Base-by-base conservation (phyloP, 2,797 vertebrate species). In the Tiaroga cobitis region DNA sequence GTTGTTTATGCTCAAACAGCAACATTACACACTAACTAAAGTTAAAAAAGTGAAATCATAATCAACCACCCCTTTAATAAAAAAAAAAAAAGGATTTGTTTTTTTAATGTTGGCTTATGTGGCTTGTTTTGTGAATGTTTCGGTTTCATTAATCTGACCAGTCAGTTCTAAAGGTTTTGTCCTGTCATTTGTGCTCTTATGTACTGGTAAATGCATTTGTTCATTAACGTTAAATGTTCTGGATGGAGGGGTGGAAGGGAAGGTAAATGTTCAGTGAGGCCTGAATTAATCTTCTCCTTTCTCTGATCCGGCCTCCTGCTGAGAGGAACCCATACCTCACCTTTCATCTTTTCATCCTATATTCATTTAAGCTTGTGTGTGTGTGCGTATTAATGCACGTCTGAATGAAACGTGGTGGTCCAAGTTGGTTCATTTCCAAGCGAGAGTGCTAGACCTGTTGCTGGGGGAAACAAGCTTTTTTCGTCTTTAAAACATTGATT, bases 351-450 rank as follows among this genome's bases (percentile, higher is more conserved):
- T 80, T 54, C 32, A 87, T 73, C 63, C 21, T 65, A 76, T 82
- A 85, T 90, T 84, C 85, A 85, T 91, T 90, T 80, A 89, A 89
- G 65, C 26, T 34, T 69, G 5, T 39, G 5, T 83, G n/a, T n/a
- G 54, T 70, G 37, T n/a, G 63, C 26, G 29, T 56, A 13, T 54
- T 86, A 81, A 49, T 81, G 8, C 75, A 85, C 61, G 37, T 43
- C 83, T 72, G 65, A 81, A 75, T 65, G 21, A 70, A 78, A 80
- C n/a, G 21, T 68, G 49, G 16, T 32, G 39, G 26, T 59, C 37
- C 15, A 21, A 7, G 21, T 79, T 59, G 37, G 49, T 46, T 70
- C 10, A 69, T 41, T 59, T 32, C 37, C 75, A 79, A 79, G 34
- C 3, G 0, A 34, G 21, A 61, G 29, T 26, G 72, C 43, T 70